Evolutionary conservation across 1,140 invertebrate species (phyloP), one percentile per base, ranked within the genome.

Genomic region (Goniozus legneri): DNA sequence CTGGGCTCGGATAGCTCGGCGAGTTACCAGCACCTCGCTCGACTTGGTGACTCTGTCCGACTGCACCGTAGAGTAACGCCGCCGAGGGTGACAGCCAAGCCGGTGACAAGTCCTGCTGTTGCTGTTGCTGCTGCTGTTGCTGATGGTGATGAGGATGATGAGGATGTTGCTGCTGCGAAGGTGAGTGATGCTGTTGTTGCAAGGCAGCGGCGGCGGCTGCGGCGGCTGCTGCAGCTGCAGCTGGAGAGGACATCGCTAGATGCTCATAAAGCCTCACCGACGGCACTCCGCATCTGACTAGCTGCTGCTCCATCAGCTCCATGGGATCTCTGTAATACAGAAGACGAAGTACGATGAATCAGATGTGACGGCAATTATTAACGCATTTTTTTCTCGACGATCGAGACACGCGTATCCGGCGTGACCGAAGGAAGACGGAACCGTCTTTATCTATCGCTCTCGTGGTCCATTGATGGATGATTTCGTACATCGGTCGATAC

Each of bases 241-340:
- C 60, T 12, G 65, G 57, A 4, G 69, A 64, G 16, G 71, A 64
- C 42, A 75, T 60, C 7, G 69, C 69, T 21, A 76, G 54, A n/a
- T 75, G 73, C 30, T 76, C 73, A 64, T 75, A 76, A 14, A 76
- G 39, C 10, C 74, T 55, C 1, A 75, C 69, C 18, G 74, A 59
- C 0, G 74, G 69, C 3, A 76, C 74, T 2, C 71, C 74, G 48
- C 73, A 75, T 10, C 74, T 62, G n/a, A 74, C 71, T 35, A 76
- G 43, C 39, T 76, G 74, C 42, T 76, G 74, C 40, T 76, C 74
- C 73, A 76, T 76, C 31, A 76, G 32, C 14, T 76, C 74, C 74
- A 76, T 75, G 2, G 73, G 74, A 31, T 76, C 74, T 14, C 74
- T 76, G 67, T 0, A 70, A 69, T 13, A 57, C 14, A 40, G 35